Evolutionary conservation across 2,888 invertebrate species (phyloP).

Genomic region (Actias luna): DNA sequence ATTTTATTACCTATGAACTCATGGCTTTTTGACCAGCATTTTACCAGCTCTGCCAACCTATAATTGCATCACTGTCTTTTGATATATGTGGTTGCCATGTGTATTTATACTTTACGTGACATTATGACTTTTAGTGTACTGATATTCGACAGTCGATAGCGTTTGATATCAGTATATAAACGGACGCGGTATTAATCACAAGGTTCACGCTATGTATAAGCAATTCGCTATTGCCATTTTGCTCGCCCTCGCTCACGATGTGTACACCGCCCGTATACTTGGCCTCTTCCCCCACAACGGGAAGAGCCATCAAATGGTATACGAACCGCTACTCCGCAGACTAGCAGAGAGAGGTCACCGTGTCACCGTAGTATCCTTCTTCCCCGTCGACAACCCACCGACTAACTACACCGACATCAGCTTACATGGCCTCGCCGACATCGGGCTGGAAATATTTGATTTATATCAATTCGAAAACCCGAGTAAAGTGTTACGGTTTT

Average conservation of each 20-base stretch:
- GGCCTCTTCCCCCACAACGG: slow-evolving; percentile 83
- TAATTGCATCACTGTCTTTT: too few species aligned
- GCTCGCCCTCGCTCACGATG: slow-evolving; percentile 44
- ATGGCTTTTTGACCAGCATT: too few species aligned
- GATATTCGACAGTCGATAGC: slow-evolving; percentile 8
- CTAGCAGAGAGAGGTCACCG: slow-evolving; percentile 82
- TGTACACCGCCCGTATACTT: slow-evolving; percentile 72
- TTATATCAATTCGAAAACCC: slow-evolving; percentile 48
- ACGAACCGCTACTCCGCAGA: slow-evolving; percentile 77
- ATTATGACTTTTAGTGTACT: slow-evolving; percentile 1
- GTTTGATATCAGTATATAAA: slow-evolving; percentile 31
- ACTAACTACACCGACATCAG: slow-evolving; percentile 70
- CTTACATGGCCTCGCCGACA: slow-evolving; percentile 60
- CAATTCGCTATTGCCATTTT: slow-evolving; percentile 37
- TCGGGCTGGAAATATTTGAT: slow-evolving; percentile 61
- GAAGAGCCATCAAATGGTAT: slow-evolving; percentile 84
- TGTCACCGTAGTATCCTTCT: slow-evolving; percentile 82
- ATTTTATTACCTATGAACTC: too few species aligned
- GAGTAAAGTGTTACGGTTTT: slow-evolving; percentile 37
- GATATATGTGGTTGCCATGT: background rate
- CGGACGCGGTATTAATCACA: slow-evolving; percentile 33
- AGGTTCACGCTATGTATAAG: slow-evolving; percentile 51
- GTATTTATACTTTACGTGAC: slow-evolving; percentile 1
- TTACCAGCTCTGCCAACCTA: too few species aligned
- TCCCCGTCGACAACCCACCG: slow-evolving; percentile 73